phyloP scores from a whole-genome alignment of 2,113 vertebrate species.

The Furnarius figulus region DNA sequence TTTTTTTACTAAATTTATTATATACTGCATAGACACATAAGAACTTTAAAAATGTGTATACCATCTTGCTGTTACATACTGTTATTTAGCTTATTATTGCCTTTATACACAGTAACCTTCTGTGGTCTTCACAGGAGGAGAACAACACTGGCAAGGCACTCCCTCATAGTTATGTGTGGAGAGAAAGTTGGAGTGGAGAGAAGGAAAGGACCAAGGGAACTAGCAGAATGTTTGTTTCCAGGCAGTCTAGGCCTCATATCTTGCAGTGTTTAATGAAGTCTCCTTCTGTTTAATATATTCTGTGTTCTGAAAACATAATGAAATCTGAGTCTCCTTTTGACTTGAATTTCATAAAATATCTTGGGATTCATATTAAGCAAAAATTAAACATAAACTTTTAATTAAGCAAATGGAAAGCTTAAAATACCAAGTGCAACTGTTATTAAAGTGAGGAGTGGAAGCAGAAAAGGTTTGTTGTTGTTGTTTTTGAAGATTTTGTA shows the following conservation, averaged over 20 bases:
- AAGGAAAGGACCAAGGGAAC: not conserved
- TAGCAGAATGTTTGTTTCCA: not conserved
- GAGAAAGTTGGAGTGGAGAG: not conserved
- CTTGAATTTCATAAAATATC: not conserved
- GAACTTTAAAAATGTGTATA: not conserved
- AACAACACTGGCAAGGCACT: not conserved
- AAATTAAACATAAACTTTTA: not conserved
- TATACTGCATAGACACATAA: not conserved
- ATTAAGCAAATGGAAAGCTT: not conserved
- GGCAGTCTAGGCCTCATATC: not conserved
- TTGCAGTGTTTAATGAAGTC: not conserved
- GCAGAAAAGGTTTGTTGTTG: not conserved
- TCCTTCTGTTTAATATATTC: not conserved
- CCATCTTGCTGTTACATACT: not conserved
- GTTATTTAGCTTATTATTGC: not conserved
- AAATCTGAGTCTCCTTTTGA: not conserved
- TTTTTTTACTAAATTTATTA: not conserved
- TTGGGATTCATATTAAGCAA: not conserved
- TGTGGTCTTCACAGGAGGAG: not conserved
- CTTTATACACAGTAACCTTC: not conserved
- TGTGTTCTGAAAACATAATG: not conserved
- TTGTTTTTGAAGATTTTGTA: not conserved
- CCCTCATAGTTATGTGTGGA: rapidly evolving
- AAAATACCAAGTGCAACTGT: not conserved
- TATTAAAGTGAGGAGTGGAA: not conserved